A percentile compares a stretch with the other conserved stretches of the same genome.
Evolutionary conservation across 2,797 vertebrate genomes (phyloP).

Genomic region (Enteromius anoplus): DNA sequence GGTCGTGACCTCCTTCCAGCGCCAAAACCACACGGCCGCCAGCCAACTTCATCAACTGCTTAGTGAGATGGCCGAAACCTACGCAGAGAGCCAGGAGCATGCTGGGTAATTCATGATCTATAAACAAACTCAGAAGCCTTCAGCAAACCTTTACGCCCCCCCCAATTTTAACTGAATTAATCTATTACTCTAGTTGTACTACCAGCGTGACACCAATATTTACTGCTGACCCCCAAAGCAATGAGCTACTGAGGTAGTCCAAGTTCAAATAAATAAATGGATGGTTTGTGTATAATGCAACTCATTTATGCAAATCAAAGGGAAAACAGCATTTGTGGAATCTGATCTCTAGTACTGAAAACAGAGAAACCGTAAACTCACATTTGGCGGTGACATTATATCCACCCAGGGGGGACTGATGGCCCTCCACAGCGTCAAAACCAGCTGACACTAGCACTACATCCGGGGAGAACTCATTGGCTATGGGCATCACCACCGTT

Average conservation of each 20-base stretch:
- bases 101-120: constrained; percentile 34
- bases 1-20: constrained; percentile 91
- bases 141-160: background rate
- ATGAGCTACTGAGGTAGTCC: background rate
- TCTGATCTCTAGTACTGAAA: background rate
- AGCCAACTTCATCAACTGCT: constrained; percentile 92
- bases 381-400: constrained; percentile 96
- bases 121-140: constrained; percentile 13
- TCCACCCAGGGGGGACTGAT: constrained; percentile 92
- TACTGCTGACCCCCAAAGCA: background rate
- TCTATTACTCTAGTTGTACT: background rate
- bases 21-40: constrained; percentile 92
- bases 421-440: constrained; percentile 95
- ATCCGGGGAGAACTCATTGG: constrained; percentile 91
- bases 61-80: constrained; percentile 95
- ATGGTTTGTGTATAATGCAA: background rate
- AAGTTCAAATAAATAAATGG: background rate
- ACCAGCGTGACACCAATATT: background rate
- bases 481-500: constrained; percentile 95
- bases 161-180: background rate
- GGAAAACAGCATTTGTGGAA: background rate
- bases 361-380: constrained; percentile 69
- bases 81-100: constrained; percentile 36
- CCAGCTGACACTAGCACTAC: constrained; percentile 94
- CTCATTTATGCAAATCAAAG: background rate